Base-by-base conservation (phyloP, 2,113 vertebrate species). In the Lonchura striata region DNA sequence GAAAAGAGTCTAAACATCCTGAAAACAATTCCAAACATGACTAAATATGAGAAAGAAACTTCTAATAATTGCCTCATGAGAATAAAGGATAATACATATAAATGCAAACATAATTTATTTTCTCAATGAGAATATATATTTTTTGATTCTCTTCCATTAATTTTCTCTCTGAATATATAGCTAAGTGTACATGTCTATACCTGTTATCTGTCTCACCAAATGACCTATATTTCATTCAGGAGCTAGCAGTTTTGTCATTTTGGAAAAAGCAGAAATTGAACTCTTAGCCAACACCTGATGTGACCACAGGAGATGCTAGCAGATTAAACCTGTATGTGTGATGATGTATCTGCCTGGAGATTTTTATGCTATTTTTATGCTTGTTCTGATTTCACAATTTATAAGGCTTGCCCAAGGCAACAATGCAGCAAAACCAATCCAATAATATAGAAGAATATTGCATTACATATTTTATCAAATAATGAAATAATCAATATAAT, bases 1-100 rank as follows among this genome's bases (percentile, higher is more conserved):
- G 90, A 97, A 96, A 96, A 96, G 86, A 94, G 95, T 96, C 84
- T 97, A 97, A 98, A 96, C 86, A 97, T 96, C 95, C 89, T 95
- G 92, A 94, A 97, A 96, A 97, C 82, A 95, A 97, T 95, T 96
- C 94, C 88, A 98, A 97, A 95, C 92, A 96, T 92, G 89, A 96
- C 85, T 96, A 90, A 96, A 97, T 96, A 86, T 6, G 41, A 94
- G 65, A 88, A 93, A n/a, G 60, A 84, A 46, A 84, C 78, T 95
- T 96, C 84, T 92, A 96, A 90, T 91, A 95, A 90, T 44, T 82
- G 35, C 31, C 87, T 95, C 25, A 70, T 75, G 82, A 53, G 81
- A 94, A 90, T 91, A 77, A 84, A 82, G 15, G 76, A 49, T 47
- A 31, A 30, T 60, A 61, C 68, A 50, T 49, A 70, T 19, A 84